Evolutionary conservation across 2,113 vertebrate genomes (phyloP), one percentile per base, ranked within the genome.

Genomic region (Thomomys bottae): DNA sequence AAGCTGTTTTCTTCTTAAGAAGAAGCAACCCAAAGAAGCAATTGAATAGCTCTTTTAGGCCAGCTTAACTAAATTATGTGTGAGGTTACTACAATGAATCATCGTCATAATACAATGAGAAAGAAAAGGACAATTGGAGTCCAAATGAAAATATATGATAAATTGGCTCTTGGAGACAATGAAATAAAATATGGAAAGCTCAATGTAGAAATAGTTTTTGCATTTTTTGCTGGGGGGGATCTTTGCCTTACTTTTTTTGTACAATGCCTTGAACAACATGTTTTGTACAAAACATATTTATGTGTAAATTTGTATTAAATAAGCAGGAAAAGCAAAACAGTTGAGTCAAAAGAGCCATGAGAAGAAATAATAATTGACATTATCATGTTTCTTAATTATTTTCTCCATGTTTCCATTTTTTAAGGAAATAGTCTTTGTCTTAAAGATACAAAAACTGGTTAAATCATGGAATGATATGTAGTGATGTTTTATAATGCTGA

Each of bases 1-100:
- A 88, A 38, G 5, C 18, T 70, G 2, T 87, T 88, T 90, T 88
- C 20, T 57, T 87, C 30, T 80, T 2, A 12, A 79, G 6, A 11
- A 36, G 92, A 81, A 91, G 5, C 30, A 90, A 73, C 5, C 18
- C 30, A 75, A 24, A 36, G 34, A 66, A 95, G 81, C 17, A 89
- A 81, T 63, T 89, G 28, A 23, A 72, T 92, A 84, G 12, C 14
- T 78, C 3, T 11, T 54, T 83, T 42, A 81, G 61, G 6, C 76
- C 36, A 91, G 17, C 57, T 92, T 82, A 81, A 79, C 26, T n/a
- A 90, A 89, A 84, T 68, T 91, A 26, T 61, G 7, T 77, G 28
- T 28, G 67, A 7, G 59, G 57, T 36, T 72, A 81, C 67, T 15
- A 30, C 57, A 83, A 88, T 70, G 66, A 79, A 1, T 45, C 30